These are phyloP conservation scores for Noctua janthina DNA, from an alignment of 2,888 invertebrate species.

Conservation along the genomic window DNA sequence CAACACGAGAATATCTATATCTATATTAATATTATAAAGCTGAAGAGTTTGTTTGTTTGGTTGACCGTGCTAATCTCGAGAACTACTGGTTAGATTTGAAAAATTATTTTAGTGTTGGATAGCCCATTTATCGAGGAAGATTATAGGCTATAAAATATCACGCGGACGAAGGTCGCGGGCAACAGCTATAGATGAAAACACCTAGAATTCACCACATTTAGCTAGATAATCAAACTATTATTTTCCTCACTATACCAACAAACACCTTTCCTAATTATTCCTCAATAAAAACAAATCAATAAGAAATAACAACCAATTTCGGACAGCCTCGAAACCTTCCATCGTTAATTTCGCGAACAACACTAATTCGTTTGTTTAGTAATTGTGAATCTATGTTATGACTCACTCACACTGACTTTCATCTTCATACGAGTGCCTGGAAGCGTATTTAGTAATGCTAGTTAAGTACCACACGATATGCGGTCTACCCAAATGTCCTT, in stretches of 20 bases:
- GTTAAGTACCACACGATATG: neutral
- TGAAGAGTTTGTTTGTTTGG: too few relatives aligned
- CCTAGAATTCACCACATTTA: neutral
- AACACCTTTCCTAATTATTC: neutral
- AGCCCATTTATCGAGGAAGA: too few relatives aligned
- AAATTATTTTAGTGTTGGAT: too few relatives aligned
- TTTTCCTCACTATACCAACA: neutral
- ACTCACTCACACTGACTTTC: constrained; percentile 32
- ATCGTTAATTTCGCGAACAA: constrained; percentile 37
- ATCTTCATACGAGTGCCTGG: constrained; percentile 26
- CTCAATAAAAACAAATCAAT: constrained; percentile 3
- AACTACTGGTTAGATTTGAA: too few relatives aligned
- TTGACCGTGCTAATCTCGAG: too few relatives aligned
- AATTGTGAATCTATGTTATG: constrained; percentile 58
- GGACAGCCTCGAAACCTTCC: constrained; percentile 6
- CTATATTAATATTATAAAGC: too few relatives aligned
- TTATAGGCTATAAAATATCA: too few relatives aligned
- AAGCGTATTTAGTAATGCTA: constrained; percentile 18
- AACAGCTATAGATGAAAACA: neutral
- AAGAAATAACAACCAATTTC: constrained; percentile 6
- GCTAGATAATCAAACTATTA: neutral
- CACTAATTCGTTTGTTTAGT: constrained; percentile 54
- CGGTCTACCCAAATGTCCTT: neutral
- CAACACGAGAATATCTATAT: neutral
- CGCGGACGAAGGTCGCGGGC: too few relatives aligned